These are phyloP conservation scores for Drosophila testacea DNA, from an alignment of 2,888 invertebrate species.

Conservation along the genomic window DNA sequence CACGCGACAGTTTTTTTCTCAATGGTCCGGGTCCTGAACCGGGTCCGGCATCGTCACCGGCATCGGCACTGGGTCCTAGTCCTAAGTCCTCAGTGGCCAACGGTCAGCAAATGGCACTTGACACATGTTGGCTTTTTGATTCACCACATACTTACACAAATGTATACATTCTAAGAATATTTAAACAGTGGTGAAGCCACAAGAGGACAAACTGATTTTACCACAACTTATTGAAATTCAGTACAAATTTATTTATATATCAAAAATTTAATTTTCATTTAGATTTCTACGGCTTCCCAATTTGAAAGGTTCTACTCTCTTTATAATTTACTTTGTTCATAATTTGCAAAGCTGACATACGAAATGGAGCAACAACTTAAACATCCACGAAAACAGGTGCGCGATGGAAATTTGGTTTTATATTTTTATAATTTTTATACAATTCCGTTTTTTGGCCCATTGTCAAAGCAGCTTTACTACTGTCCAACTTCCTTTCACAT, in stretches of 20 bases:
- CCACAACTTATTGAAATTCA: not conserved
- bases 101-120: slow-evolving; percentile 40
- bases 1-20: not conserved
- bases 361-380: not conserved
- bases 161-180: no score
- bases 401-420: no score
- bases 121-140: slow-evolving; percentile 10
- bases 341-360: not conserved
- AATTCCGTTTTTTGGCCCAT: slow-evolving; percentile 8
- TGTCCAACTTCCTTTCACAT: slow-evolving; percentile 19
- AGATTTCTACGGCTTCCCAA: no score
- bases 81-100: not conserved
- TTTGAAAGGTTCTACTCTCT: not conserved
- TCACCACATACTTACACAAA: no score
- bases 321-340: not conserved
- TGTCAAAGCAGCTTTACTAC: not conserved
- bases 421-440: slow-evolving; percentile 15
- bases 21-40: not conserved
- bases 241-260: no score
- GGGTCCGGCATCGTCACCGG: no score
- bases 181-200: not conserved
- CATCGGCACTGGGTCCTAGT: no score
- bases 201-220: no score
- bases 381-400: no score
- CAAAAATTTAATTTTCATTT: not conserved